These are phyloP conservation scores for Glaucidium brasilianum DNA, from an alignment of 2,113 vertebrate genomes.

Conservation along the genomic window DNA sequence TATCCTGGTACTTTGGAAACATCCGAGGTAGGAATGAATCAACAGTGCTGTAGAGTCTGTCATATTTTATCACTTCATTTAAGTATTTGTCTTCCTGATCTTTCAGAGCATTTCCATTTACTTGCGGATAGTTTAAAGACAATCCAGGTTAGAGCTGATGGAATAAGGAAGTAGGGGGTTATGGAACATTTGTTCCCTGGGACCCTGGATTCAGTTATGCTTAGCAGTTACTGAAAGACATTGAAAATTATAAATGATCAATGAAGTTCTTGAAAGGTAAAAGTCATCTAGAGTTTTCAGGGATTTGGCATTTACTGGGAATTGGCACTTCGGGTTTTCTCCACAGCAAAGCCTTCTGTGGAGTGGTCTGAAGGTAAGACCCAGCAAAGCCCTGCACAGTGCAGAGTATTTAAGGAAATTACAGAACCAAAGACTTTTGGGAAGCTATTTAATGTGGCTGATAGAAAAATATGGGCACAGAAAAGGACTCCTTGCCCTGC, in stretches of 20 bases:
- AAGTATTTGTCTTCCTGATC: neutral
- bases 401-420: neutral
- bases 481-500: neutral
- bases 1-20: slow-evolving; percentile 19
- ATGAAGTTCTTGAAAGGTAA: neutral
- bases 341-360: neutral
- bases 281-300: neutral
- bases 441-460: neutral
- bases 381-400: neutral
- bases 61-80: slow-evolving; percentile 2
- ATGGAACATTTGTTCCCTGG: neutral
- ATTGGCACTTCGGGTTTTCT: neutral
- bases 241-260: neutral
- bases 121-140: neutral
- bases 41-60: neutral
- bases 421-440: neutral
- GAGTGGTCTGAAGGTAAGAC: neutral
- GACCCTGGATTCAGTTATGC: neutral
- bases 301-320: neutral
- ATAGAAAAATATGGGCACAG: neutral
- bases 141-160: neutral
- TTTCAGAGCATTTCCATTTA: neutral
- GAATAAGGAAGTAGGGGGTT: neutral
- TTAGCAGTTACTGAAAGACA: neutral
- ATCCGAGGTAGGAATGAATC: slow-evolving; percentile 24